Evolutionary conservation across 2,888 invertebrate genomes (phyloP).

Genomic region (Tetanocera ferruginea): DNA sequence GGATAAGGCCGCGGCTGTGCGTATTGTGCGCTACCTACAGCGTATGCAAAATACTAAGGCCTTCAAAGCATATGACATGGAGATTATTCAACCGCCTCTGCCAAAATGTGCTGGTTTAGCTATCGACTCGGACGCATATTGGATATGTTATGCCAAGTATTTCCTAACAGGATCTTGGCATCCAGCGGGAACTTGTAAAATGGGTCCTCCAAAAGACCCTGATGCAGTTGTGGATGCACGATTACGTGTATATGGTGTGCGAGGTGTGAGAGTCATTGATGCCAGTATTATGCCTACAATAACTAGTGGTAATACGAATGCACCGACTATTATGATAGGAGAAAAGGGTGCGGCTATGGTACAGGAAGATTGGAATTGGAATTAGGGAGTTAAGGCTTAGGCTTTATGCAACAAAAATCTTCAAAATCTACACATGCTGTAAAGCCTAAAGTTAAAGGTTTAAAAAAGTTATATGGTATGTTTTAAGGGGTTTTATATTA

Average conservation of each 20-base stretch:
- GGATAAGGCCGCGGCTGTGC: conserved; percentile 67
- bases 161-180: conserved; percentile 75
- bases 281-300: conserved; percentile 87
- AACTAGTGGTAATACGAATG: conserved; percentile 85
- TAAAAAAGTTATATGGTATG: too few relatives aligned
- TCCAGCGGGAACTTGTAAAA: conserved; percentile 79
- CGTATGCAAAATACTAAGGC: conserved; percentile 68
- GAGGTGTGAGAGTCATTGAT: conserved; percentile 83
- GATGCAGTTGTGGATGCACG: conserved; percentile 72
- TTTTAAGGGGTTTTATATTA: too few relatives aligned
- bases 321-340: conserved; percentile 87
- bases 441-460: too few relatives aligned
- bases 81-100: conserved; percentile 57
- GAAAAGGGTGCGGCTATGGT: conserved; percentile 81
- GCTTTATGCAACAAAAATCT: too few relatives aligned
- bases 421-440: too few relatives aligned
- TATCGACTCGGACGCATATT: conserved; percentile 70
- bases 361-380: conserved; percentile 53
- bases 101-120: conserved; percentile 56
- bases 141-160: conserved; percentile 73
- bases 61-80: conserved; percentile 66
- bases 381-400: too few relatives aligned
- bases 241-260: conserved; percentile 73
- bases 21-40: conserved; percentile 62
- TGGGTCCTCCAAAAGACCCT: conserved; percentile 72